Base-by-base conservation (phyloP, 1,140 invertebrate species). In the Carposina sasakii region DNA sequence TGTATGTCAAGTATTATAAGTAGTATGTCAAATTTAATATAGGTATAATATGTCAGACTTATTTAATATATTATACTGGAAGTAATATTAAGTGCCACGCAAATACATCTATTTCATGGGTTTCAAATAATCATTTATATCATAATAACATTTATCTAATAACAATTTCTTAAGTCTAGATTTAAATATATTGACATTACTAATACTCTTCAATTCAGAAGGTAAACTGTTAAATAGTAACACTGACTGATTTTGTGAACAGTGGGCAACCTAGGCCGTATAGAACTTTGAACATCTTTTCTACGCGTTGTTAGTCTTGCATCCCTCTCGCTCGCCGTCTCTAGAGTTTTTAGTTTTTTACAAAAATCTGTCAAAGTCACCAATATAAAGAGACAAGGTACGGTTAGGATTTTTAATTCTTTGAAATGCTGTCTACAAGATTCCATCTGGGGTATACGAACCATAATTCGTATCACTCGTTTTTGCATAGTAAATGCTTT, bases 381-480 rank as follows among this genome's bases (percentile, higher is more conserved):
- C 2, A 26, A 17, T 16, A 42, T 42, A 15, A 26, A 42, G 24
- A 42, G 19, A 42, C 40, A 13, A 19, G 40, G 40, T 12, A 28
- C 40, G 4, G 40, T 42, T 24, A 42, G 17, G 16, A 42, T 42
- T 9, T 19, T 24, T 10, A 42, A 16, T 19, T 12, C 9, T 28
- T 24, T 42, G 16, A 42, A 42, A 28, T 42, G 40, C 2, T 24
- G 9, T 24, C 40, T 24, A 28, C 40, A 42, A 3, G 40, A 42
- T 24, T 42, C 39, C 39, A 12, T 26, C 16, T 9, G 40, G 8
- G 40, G 40, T 19, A 42, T 42, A 13, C 24, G 12, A 4, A 42
- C 22, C 17, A 42, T 42, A 16, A 24, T 42, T 24, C 39, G 10
- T 17, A 42, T 42, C 4, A 24, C 40, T 19, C 40, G 4, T 26